Evolutionary conservation across 1,140 invertebrate genomes (phyloP), one percentile per base, ranked within the genome.

Genomic region (Pseudachorutes palmiensis): DNA sequence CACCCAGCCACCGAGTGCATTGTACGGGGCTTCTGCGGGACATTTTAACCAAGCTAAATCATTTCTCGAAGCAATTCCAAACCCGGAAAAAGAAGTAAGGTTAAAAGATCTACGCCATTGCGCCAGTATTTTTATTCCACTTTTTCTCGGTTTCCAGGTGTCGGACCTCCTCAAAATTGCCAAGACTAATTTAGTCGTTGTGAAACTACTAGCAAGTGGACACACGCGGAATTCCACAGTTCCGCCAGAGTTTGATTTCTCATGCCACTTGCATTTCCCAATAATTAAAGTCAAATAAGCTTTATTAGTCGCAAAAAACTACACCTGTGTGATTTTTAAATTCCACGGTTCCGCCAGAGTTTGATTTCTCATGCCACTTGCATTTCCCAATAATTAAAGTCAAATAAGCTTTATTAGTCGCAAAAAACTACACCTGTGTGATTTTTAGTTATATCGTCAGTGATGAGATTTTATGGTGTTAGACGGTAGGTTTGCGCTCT

Each of bases 171-270:
- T 96, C 2, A 91, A 91, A 82, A 87, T 96, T 61, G 86, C 88
- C 1, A 96, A 97, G 82, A 95, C 90, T 0, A 97, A 97, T 82
- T 94, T 94, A 78, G 87, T 97, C 68, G 94, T 97, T 5, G 84
- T 95, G 78, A 95, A 95, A 81, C 80, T 97, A 33, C 79, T 97
- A 49, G 88, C 89, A 2, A 90, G 89, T 68, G 93, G 93, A 22
- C 92, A 96, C 77, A 92, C 91, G 78, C 88, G 88, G 74, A 89
- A 94, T 67, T 87, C 89, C 0, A 85, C 86, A 72, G 82, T 83
- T 29, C 87, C 89, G 2, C 91, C 92, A 1, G 87, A 94, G 72
- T 97, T 96, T 78, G 92, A 95, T 76, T 97, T 97, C 77, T 86
- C 87, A 22, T 82, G 83, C 74, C 92, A 94, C 80, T 86, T 85